A percentile compares a stretch with the other conserved stretches of the same genome.
Evolutionary conservation across 23 tunicate genomes (phyloP).

Genomic region (Phallusia fumigata): DNA sequence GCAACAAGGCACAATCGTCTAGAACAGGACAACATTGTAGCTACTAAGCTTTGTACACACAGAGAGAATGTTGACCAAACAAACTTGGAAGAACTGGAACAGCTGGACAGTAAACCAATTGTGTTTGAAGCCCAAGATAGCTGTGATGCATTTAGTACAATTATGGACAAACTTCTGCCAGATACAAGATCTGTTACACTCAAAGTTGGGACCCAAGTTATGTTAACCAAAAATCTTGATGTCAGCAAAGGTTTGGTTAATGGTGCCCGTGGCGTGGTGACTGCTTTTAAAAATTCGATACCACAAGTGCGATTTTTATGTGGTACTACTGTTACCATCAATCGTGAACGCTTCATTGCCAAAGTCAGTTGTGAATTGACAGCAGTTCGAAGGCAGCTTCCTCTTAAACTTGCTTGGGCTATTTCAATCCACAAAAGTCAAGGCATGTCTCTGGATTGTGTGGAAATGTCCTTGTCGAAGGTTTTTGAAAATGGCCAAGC

Average conservation of each 20-base stretch:
- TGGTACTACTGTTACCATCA: slow-evolving; percentile 38
- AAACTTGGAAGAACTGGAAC: slow-evolving; percentile 50
- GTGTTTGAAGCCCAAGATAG: slow-evolving; percentile 56
- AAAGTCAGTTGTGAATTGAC: slow-evolving; percentile 60
- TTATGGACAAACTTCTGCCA: slow-evolving; percentile 68
- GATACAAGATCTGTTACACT: slow-evolving; percentile 50
- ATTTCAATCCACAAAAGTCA: slow-evolving; percentile 95
- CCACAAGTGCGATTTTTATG: slow-evolving; percentile 70
- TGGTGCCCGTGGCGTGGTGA: slow-evolving; percentile 91
- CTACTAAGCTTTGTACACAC: slow-evolving; percentile 93
- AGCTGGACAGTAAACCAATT: slow-evolving; percentile 38
- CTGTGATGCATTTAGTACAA: slow-evolving; percentile 28
- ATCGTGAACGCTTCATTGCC: slow-evolving; percentile 52
- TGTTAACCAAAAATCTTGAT: slow-evolving; percentile 88
- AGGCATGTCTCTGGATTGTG: slow-evolving; percentile 97
- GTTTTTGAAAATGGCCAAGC: slow-evolving; percentile 97
- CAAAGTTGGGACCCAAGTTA: slow-evolving; percentile 92
- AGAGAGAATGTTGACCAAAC: slow-evolving; percentile 73
- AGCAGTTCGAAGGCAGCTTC: slow-evolving; percentile 75
- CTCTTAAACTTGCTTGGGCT: slow-evolving; percentile 96
- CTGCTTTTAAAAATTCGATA: slow-evolving; percentile 48
- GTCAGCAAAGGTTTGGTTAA: slow-evolving; percentile 81
- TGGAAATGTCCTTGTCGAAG: slow-evolving; percentile 78
- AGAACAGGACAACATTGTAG: slow-evolving; percentile 52
- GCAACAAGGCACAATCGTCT: slow-evolving; percentile 44